phyloP scores from a whole-genome alignment of 2,113 vertebrate genomes.

The Heptranchias perlo region DNA sequence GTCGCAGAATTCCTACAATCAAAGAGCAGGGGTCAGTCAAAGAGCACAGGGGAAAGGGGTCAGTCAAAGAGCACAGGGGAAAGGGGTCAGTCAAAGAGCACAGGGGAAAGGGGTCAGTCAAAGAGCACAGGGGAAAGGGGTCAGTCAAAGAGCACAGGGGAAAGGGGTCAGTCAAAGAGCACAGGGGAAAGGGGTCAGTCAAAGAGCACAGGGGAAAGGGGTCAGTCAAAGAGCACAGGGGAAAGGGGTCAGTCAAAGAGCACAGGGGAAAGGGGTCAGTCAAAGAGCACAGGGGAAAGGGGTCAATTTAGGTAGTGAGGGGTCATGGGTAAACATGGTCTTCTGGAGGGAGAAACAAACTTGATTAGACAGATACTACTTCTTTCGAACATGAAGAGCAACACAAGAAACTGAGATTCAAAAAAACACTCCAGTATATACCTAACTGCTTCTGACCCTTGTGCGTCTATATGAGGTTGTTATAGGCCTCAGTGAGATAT shows the following conservation, averaged over 20 bases:
- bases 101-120: neutral
- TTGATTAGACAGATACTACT: neutral
- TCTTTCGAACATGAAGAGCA: no score
- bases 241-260: neutral
- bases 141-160: neutral
- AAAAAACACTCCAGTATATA: neutral
- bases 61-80: neutral
- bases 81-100: neutral
- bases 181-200: neutral
- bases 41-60: neutral
- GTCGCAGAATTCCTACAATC: slow-evolving; percentile 81
- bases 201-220: neutral
- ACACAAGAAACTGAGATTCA: neutral
- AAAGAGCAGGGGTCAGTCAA: no score
- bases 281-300: neutral
- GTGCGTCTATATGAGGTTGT: neutral
- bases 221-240: neutral
- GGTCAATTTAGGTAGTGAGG: neutral
- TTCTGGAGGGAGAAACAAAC: neutral
- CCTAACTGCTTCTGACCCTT: neutral
- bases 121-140: neutral
- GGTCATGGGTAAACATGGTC: neutral
- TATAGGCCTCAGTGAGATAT: neutral
- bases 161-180: neutral
- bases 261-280: neutral